Base-by-base conservation (phyloP, 2,113 vertebrate genomes). In the pig (Sus scrofa) region DNA sequence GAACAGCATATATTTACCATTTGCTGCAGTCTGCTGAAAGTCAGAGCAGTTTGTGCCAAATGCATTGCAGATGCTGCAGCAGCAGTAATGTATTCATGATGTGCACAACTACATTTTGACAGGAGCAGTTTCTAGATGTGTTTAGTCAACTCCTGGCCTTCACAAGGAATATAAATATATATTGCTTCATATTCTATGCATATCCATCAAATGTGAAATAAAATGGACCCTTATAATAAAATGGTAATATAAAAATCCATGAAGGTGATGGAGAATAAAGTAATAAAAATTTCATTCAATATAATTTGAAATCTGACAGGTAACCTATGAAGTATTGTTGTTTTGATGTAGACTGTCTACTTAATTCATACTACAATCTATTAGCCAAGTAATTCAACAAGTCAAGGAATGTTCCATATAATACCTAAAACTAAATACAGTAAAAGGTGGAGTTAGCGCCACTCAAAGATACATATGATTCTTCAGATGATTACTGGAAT, bases 71-170 rank as follows among this genome's bases (percentile, higher is more conserved):
- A 96, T 6, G 44, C 82, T 86, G 68, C 95, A 78, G 88, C 3
- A 27, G n/a, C 2, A 16, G 39, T 88, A 73, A 94, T 5, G 58
- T 83, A 92, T 94, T 96, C 93, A 88, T 70, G 71, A 27, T 30
- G 63, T 70, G 39, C 27, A 73, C 56, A 54, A 68, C 77, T 83
- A 32, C 39, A 60, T 84, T 83, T 63, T 50, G 44, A 50, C 27
- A 74, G 68, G 22, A 95, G 67, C 20, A 15, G 70, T 91, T 91
- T 95, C 63, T 82, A 65, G 85, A 85, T 70, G 56, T 74, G 34
- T 78, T 79, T 82, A 74, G 93, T 92, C 86, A 97, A 93, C 91
- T 86, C 91, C 44, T 86, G 78, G 56, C 83, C 96, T 97, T 96
- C 82, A 37, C 60, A 82, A 75, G 86, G 39, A 79, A 74, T 86